phyloP scores from a whole-genome alignment of 2,888 invertebrate species.

The Dichetophora obliterata region DNA sequence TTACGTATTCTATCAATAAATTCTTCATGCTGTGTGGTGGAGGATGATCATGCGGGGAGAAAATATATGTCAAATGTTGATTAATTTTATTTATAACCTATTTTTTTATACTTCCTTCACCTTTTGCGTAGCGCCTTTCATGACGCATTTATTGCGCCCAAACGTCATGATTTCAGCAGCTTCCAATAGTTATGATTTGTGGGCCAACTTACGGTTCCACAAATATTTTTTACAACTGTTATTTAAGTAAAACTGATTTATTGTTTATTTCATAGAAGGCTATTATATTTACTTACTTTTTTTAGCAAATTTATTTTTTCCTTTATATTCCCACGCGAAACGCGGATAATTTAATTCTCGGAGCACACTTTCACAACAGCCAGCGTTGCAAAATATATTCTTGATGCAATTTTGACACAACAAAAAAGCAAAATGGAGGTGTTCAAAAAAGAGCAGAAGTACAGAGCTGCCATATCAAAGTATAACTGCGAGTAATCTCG shows the following conservation, averaged over 20 bases:
- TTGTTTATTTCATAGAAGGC: neutral
- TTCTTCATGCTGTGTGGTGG: constrained; percentile 75
- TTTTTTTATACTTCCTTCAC: neutral
- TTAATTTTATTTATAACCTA: neutral
- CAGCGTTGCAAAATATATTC: constrained; percentile 1
- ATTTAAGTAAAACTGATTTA: too few relatives aligned
- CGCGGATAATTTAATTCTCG: neutral
- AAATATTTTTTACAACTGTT: too few relatives aligned
- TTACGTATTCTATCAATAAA: constrained; percentile 87
- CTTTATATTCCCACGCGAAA: neutral
- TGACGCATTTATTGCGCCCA: constrained; percentile 35
- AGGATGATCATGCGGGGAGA: constrained; percentile 40
- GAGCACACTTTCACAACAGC: neutral
- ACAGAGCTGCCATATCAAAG: too few relatives aligned
- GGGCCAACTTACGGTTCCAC: too few relatives aligned
- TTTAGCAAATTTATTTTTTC: neutral
- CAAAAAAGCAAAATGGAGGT: too few relatives aligned
- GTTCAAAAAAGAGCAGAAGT: too few relatives aligned
- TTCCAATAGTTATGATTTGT: neutral
- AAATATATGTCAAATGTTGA: neutral
- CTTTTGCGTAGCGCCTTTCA: constrained; percentile 28
- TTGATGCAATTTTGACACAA: too few relatives aligned
- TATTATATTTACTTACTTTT: neutral
- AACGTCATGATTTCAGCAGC: constrained; percentile 15
- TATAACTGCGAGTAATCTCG: too few relatives aligned